Percentiles rank a stretch among this genome's conserved stretches.
Conservation (phyloP, 2,113 vertebrate species). For the Gracilinanus agilis region DNA sequence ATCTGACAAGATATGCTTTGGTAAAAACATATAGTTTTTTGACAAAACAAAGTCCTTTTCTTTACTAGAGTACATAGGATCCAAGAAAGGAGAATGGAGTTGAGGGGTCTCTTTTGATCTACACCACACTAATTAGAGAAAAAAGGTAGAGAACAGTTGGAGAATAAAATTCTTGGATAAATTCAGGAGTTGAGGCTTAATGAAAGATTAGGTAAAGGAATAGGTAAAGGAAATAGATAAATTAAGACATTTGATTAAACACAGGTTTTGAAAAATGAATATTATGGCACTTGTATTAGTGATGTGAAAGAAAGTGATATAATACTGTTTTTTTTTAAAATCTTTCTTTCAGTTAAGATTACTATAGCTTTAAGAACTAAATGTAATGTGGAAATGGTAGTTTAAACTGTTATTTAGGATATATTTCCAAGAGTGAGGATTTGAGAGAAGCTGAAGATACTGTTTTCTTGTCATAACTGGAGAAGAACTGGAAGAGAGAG, state of each 20-base stretch:
- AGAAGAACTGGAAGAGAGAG: neutral
- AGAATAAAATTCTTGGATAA: neutral
- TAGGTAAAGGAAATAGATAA: neutral
- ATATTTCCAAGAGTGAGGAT: neutral
- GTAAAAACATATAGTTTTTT: neutral
- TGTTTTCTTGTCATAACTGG: neutral
- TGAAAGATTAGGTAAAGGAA: neutral
- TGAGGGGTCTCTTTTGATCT: neutral
- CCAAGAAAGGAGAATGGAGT: neutral
- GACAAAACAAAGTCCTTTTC: conserved; percentile 33
- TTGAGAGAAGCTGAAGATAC: neutral
- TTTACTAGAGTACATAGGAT: neutral
- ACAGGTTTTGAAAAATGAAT: neutral
- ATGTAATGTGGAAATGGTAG: neutral
- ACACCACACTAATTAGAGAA: neutral
- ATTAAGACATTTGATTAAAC: conserved; percentile 19
- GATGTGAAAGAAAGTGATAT: conserved; percentile 47
- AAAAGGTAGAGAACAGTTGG: neutral
- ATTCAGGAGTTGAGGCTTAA: neutral
- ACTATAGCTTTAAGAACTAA: neutral
- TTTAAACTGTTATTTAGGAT: neutral
- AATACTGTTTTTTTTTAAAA: neutral
- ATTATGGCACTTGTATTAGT: neutral
- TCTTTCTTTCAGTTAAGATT: neutral
- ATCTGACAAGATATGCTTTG: neutral